phyloP scores from a whole-genome alignment of 2,888 invertebrate species.

The Drosophila incognita region DNA sequence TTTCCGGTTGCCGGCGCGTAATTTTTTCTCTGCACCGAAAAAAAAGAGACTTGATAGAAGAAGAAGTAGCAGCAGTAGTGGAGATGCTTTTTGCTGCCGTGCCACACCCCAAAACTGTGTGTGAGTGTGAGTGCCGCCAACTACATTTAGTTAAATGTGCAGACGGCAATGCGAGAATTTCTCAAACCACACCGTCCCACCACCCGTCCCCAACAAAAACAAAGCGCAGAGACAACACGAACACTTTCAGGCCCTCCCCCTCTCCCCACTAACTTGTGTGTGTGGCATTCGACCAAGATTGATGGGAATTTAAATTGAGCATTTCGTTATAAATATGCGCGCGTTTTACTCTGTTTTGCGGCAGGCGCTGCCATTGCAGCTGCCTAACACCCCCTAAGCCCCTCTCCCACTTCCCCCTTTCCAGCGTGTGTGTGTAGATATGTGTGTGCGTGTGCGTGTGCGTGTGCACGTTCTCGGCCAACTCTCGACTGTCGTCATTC shows the following conservation, averaged over 20 bases:
- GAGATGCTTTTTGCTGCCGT: conserved; percentile 20
- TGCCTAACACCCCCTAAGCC: conserved; percentile 12
- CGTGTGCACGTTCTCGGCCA: conserved; percentile 4
- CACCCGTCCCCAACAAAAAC: conserved; percentile 9
- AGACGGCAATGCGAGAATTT: conserved; percentile 29
- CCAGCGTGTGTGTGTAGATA: background rate
- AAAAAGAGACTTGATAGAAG: conserved; percentile 14
- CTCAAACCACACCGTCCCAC: background rate
- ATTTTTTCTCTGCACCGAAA: conserved; percentile 21
- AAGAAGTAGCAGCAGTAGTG: conserved; percentile 11
- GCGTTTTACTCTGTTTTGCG: conserved; percentile 77
- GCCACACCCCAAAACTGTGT: conserved; percentile 32
- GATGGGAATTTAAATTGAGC: conserved; percentile 83
- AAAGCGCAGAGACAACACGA: conserved; percentile 38
- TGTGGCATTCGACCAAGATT: conserved; percentile 74
- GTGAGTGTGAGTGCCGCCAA: conserved; percentile 29
- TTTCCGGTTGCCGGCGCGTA: conserved; percentile 52
- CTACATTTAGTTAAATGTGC: conserved; percentile 48
- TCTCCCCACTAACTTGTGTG: conserved; percentile 19
- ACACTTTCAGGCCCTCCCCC: conserved; percentile 3
- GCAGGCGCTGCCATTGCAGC: conserved; percentile 52
- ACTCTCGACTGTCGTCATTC: conserved; percentile 38
- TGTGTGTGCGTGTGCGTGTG: background rate
- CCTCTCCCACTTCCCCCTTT: background rate
- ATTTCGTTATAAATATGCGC: conserved; percentile 82